Percentiles rank a stretch among this genome's conserved stretches.
phyloP scores from a whole-genome alignment of 2,113 vertebrate species.

The Corythornis cristatus region DNA sequence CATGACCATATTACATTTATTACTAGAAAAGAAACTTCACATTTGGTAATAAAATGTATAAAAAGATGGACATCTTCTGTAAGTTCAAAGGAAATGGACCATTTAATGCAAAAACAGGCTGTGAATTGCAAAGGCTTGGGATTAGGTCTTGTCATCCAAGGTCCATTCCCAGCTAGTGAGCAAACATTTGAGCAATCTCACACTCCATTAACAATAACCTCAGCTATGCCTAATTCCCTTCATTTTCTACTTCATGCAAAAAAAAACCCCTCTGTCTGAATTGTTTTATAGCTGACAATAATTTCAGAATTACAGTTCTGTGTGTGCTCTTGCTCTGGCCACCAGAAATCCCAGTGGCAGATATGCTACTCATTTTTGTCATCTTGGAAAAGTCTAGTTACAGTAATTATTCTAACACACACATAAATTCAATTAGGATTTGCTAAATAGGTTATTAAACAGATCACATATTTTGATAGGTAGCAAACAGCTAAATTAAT shows the following conservation, averaged over 20 bases:
- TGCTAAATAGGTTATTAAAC: constrained; percentile 1
- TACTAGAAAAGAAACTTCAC: background rate
- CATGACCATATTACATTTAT: background rate
- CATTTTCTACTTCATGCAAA: background rate
- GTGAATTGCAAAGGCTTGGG: background rate
- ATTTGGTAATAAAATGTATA: background rate
- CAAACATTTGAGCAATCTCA: background rate
- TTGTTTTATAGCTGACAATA: background rate
- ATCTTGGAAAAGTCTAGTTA: background rate
- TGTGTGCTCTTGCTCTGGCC: background rate
- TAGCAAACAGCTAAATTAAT: background rate
- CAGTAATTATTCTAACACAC: background rate
- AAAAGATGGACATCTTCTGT: background rate
- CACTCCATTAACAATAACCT: background rate
- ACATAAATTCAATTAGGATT: background rate
- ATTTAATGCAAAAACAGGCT: background rate
- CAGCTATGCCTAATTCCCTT: background rate
- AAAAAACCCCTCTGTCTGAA: background rate
- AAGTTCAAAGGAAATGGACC: background rate
- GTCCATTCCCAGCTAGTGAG: background rate
- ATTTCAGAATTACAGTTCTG: background rate
- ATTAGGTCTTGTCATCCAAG: background rate
- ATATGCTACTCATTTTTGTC: background rate
- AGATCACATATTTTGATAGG: background rate
- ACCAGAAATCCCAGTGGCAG: background rate